Base-by-base conservation (phyloP, 2,113 vertebrate genomes). In the Meriones unguiculatus region DNA sequence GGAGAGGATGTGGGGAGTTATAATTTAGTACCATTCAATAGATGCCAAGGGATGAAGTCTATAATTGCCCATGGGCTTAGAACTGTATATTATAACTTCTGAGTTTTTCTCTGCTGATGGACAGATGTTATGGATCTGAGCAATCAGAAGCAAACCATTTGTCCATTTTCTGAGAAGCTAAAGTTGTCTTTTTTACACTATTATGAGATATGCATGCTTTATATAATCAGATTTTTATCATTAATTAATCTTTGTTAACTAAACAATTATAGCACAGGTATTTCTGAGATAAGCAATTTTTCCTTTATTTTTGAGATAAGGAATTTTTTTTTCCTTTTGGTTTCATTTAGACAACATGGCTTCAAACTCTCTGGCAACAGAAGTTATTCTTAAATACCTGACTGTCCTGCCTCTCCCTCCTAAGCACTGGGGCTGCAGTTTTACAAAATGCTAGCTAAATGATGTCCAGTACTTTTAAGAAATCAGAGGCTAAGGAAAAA, bases 41-140 rank as follows among this genome's bases (percentile, higher is more conserved):
- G 41, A 50, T 41, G 8, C 1, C 35, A 87, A 92, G 20, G 5
- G 5, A 65, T 2, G 30, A 52, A 25, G 25, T 4, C 5, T 12
- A 18, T 14, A 38, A 12, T 20, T 28, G 17, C 46, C 28, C 18
- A 5, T 2, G 12, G 5, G 4, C 8, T 13, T 6, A 20, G 14
- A 30, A 4, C 24, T 2, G 22, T 10, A 5, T 59, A 9, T 14
- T 25, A 32, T 2, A 32, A 1, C 1, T 1, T 9, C 8, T 1
- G 3, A 50, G 13, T 35, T 75, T 59, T 59, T 80, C 82, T 62
- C 20, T 1, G 18, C 65, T 4, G 65, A 38, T 67, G 12, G 2
- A n/a, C 38, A 18, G 3, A 76, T 64, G 7, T n/a, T 35, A 2
- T 52, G 0, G 41, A 35, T 57, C 50, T 54, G 41, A 86, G 72